Conservation (phyloP, 1,140 invertebrate species). For the Protaetia brevitarsis region DNA sequence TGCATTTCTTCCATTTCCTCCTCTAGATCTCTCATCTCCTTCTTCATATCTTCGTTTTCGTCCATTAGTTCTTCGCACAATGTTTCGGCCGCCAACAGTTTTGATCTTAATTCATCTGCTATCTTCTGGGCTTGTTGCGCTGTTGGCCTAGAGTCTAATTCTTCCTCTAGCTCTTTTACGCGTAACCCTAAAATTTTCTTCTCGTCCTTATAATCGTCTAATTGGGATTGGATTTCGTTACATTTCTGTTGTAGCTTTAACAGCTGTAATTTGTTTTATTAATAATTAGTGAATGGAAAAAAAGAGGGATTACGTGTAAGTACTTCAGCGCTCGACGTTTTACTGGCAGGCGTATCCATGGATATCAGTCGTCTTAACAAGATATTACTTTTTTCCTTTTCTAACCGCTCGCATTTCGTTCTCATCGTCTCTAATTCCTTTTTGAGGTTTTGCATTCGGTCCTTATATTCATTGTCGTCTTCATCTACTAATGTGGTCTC, state of each 20-base stretch:
- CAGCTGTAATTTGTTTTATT: constrained; percentile 21
- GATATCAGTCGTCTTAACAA: constrained; percentile 69
- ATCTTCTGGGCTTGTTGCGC: constrained; percentile 54
- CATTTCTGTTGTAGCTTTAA: constrained; percentile 77
- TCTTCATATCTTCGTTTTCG: constrained; percentile 94
- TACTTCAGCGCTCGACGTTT: constrained; percentile 65
- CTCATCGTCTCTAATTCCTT: constrained; percentile 62
- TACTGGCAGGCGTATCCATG: constrained; percentile 70
- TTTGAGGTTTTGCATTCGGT: constrained; percentile 65
- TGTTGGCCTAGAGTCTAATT: constrained; percentile 57
- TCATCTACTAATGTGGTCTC: constrained; percentile 53
- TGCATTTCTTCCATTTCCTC: constrained; percentile 98
- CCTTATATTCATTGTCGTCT: constrained; percentile 53
- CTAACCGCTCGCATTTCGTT: constrained; percentile 68
- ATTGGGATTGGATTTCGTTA: constrained; percentile 71
- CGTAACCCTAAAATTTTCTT: constrained; percentile 70
- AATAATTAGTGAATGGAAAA: constrained; percentile 42
- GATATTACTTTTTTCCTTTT: constrained; percentile 86
- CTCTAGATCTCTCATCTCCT: constrained; percentile 88
- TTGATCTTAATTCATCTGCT: constrained; percentile 70
- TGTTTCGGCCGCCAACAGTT: constrained; percentile 80
- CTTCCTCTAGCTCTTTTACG: constrained; percentile 70
- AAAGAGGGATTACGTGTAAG: background rate
- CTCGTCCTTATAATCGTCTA: constrained; percentile 78
- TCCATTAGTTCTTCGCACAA: constrained; percentile 91